phyloP scores from a whole-genome alignment of 2,888 invertebrate genomes.

The Tortricodes alternella region DNA sequence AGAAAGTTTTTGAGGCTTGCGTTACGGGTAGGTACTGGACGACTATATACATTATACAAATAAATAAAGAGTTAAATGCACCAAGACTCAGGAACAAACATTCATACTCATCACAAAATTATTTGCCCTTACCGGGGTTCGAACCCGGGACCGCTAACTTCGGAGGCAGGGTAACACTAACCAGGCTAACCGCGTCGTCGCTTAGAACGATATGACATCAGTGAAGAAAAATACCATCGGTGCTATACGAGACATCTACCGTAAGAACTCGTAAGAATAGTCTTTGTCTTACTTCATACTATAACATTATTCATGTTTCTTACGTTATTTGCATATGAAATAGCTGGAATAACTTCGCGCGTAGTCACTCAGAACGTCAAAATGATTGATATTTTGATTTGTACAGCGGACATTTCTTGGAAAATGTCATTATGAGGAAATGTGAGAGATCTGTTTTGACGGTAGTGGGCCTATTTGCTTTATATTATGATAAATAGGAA shows the following conservation, averaged over 20 bases:
- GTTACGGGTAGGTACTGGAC: too few relatives aligned
- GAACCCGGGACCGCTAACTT: too few relatives aligned
- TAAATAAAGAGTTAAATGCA: too few relatives aligned
- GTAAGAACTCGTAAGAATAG: background rate
- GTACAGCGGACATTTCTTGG: constrained; percentile 10
- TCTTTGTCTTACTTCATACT: constrained; percentile 8
- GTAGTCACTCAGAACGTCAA: constrained; percentile 1
- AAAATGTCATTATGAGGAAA: constrained; percentile 1
- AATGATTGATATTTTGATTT: constrained; percentile 25
- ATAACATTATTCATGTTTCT: background rate
- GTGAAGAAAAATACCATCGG: background rate
- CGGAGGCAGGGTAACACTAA: too few relatives aligned
- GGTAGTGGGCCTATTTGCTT: background rate
- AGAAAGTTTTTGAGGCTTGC: too few relatives aligned
- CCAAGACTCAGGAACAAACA: too few relatives aligned
- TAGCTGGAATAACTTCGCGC: constrained; percentile 4
- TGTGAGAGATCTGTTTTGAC: background rate
- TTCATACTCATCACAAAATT: too few relatives aligned
- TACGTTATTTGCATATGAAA: constrained; percentile 26
- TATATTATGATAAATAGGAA: background rate
- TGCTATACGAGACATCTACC: too few relatives aligned
- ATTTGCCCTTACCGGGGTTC: too few relatives aligned
- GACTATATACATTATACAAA: too few relatives aligned
- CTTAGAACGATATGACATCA: background rate
- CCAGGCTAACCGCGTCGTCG: too few relatives aligned